Evolutionary conservation across 2,888 invertebrate species (phyloP).

Genomic region (Eupithecia abbreviata): DNA sequence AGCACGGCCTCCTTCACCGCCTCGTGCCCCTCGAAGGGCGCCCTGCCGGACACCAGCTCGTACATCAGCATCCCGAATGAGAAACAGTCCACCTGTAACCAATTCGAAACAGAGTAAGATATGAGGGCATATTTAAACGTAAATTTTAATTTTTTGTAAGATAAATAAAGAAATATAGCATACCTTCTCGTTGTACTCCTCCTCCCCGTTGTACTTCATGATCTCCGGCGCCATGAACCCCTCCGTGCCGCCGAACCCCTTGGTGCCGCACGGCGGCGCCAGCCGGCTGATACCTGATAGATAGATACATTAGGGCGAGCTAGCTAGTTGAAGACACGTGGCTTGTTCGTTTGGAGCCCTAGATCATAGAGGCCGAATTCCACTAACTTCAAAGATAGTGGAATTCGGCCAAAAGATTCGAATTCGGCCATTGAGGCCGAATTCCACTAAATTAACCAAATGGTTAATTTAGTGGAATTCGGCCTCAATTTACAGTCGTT

Average conservation of each 20-base stretch:
- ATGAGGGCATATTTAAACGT: not conserved
- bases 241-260: conserved; percentile 99
- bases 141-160: too few relatives aligned
- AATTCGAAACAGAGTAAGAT: not conserved
- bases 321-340: too few relatives aligned
- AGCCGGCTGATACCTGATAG: conserved; percentile 91
- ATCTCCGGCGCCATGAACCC: conserved; percentile 99
- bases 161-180: too few relatives aligned
- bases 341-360: too few relatives aligned
- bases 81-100: conserved; percentile 94
- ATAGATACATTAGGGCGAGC: not conserved
- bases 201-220: conserved; percentile 98
- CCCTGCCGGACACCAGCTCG: conserved; percentile 95
- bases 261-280: conserved; percentile 94
- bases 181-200: conserved; percentile 98
- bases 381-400: too few relatives aligned
- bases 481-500: too few relatives aligned
- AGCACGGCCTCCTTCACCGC: conserved; percentile 98
- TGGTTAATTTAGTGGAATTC: too few relatives aligned
- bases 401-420: too few relatives aligned
- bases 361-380: too few relatives aligned
- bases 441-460: too few relatives aligned
- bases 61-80: conserved; percentile 99
- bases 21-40: conserved; percentile 98
- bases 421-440: too few relatives aligned